Base-by-base conservation (phyloP, 2,888 invertebrate genomes). In the Orgyia antiqua region DNA sequence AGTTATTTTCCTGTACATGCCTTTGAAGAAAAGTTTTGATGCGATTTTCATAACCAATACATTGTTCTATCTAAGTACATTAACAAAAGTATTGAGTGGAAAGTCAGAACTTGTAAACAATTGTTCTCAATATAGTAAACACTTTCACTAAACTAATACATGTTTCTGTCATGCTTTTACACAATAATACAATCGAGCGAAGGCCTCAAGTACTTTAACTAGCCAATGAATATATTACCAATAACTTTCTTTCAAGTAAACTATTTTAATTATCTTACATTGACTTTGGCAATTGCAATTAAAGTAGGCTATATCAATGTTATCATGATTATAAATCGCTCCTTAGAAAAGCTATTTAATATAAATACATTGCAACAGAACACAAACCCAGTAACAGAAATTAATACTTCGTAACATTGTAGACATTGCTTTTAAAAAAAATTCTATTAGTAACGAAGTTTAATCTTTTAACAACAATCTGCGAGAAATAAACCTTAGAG, bases 91-190 rank as follows among this genome's bases (percentile, higher is more conserved):
- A 39, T 42, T 41, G 36, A 39, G 42, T 38, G 32, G 25, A 31
- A 34, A 29, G 28, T 33, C 4, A 6, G 4, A 25, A 38, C 42
- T 31, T 30, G 43, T 33, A 33, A 50, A 43, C 43, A 49, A 42
- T 48, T 51, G 36, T 6, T 39, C 44, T n/a, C n/a, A 51, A 45
- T 40, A 51, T 36, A 38, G 44, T 32, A 42, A 51, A 50, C 51
- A 60, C 60, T 61, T 61, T 61, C 61, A 57, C 61, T 47, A 21
- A 31, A 33, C 44, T 47, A 39, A 51, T 33, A 42, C 45, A 37
- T 39, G 48, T 42, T 42, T 42, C 27, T 37, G 28, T 4, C 29
- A 42, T 39, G 43, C 6, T 4, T 6, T 4, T 15, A 15, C 36
- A 40, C 44, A 39, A 40, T 39, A 48, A 31, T 36, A 35, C n/a